These are phyloP conservation scores for Montipora foliosa DNA, from an alignment of 64 coral and sea anemone genomes.

Conservation along the genomic window DNA sequence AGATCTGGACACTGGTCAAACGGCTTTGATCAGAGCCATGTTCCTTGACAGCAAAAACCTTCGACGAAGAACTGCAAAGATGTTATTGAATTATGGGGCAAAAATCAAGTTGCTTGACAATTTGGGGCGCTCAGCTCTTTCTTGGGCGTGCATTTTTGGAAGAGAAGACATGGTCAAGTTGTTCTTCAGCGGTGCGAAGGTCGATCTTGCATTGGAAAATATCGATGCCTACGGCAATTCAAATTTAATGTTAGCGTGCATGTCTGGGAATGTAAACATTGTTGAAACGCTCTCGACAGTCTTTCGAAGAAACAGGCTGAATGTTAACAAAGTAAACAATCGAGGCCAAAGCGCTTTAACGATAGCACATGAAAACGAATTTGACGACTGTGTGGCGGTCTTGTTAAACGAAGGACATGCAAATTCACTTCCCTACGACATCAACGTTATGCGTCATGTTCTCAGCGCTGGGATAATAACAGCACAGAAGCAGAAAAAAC, in stretches of 20 bases:
- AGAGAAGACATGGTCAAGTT: conserved; percentile 78
- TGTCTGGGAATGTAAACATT: conserved; percentile 84
- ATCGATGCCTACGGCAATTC: conserved; percentile 77
- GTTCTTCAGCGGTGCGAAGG: conserved; percentile 78
- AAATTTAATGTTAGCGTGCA: conserved; percentile 84
- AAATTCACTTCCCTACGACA: not conserved
- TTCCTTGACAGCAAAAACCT: conserved; percentile 83
- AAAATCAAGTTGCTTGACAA: conserved; percentile 75
- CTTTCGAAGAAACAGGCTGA: conserved; percentile 69
- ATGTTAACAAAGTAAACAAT: conserved; percentile 75
- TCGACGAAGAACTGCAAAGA: conserved; percentile 68
- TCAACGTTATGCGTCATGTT: not conserved
- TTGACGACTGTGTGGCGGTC: conserved; percentile 56
- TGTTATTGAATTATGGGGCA: conserved; percentile 84
- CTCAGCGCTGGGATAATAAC: conserved; percentile 20
- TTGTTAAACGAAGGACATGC: conserved; percentile 63
- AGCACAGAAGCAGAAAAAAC: conserved; percentile 10
- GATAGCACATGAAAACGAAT: conserved; percentile 30
- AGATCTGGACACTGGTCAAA: conserved; percentile 79
- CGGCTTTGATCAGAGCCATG: conserved; percentile 80
- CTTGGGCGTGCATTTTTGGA: conserved; percentile 81
- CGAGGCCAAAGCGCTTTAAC: conserved; percentile 70
- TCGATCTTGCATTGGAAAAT: conserved; percentile 75
- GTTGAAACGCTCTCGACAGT: conserved; percentile 56
- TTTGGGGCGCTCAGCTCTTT: conserved; percentile 67